phyloP scores from a whole-genome alignment of 2,888 invertebrate species.

The Brenthis daphne region DNA sequence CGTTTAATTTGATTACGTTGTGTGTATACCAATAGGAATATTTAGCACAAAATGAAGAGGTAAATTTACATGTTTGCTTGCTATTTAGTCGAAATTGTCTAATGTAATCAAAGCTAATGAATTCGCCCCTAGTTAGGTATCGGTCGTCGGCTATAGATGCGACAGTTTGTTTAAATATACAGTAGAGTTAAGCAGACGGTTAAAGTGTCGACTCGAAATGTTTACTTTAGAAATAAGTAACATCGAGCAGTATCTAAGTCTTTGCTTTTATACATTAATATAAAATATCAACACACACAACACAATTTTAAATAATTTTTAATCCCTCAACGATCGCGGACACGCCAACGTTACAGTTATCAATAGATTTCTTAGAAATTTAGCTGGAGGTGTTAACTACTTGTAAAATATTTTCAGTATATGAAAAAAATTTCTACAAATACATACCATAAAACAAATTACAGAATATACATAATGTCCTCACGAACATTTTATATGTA shows the following conservation, averaged over 20 bases:
- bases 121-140: slow-evolving; percentile 68
- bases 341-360: too few species aligned
- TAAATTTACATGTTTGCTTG: slow-evolving; percentile 57
- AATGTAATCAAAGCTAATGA: slow-evolving; percentile 75
- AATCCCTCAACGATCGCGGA: too few species aligned
- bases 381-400: too few species aligned
- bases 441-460: too few species aligned
- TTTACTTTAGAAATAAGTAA: slow-evolving; percentile 17
- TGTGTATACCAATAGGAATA: slow-evolving; percentile 22
- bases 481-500: too few species aligned
- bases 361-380: too few species aligned
- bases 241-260: neutral
- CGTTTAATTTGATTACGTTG: slow-evolving; percentile 30
- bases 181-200: slow-evolving; percentile 21
- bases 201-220: slow-evolving; percentile 9
- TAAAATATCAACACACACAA: too few species aligned
- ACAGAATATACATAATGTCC: too few species aligned
- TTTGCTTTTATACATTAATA: neutral
- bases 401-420: too few species aligned
- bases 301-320: too few species aligned
- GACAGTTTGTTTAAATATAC: slow-evolving; percentile 24
- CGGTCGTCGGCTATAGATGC: slow-evolving; percentile 48
- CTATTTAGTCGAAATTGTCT: slow-evolving; percentile 67
- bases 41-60: slow-evolving; percentile 45
- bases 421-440: too few species aligned